These are phyloP conservation scores for Diabrotica undecimpunctata DNA, from an alignment of 1,140 invertebrate genomes.

Conservation along the genomic window DNA sequence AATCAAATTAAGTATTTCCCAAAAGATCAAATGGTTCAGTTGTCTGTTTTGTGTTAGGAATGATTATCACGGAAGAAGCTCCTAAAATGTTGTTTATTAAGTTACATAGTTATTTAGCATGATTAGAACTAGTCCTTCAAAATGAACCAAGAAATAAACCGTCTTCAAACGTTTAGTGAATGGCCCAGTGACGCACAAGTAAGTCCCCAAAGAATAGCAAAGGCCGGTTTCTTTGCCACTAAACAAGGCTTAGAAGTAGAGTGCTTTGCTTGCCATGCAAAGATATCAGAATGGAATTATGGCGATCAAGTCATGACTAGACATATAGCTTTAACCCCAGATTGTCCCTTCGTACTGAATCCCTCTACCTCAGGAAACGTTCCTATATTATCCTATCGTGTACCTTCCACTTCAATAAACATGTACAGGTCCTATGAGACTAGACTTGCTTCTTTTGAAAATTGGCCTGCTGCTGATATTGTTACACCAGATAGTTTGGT, in stretches of 20 bases:
- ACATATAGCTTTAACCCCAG: slow-evolving; percentile 60
- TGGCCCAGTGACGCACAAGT: slow-evolving; percentile 70
- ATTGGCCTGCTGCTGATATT: slow-evolving; percentile 61
- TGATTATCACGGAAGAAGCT: no score
- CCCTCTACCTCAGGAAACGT: slow-evolving; percentile 63
- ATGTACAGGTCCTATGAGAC: slow-evolving; percentile 39
- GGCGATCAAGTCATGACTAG: slow-evolving; percentile 67
- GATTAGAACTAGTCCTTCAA: neutral
- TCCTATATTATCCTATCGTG: slow-evolving; percentile 46
- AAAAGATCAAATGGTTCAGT: neutral
- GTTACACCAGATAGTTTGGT: slow-evolving; percentile 68
- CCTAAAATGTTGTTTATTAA: no score
- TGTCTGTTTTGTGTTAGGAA: neutral
- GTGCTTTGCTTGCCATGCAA: slow-evolving; percentile 71
- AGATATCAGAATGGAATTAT: slow-evolving; percentile 71
- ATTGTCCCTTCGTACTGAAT: slow-evolving; percentile 69
- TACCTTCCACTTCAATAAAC: slow-evolving; percentile 22
- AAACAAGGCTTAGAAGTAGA: slow-evolving; percentile 64
- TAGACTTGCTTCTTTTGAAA: slow-evolving; percentile 60
- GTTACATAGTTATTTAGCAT: neutral
- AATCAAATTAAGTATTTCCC: neutral
- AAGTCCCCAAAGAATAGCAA: slow-evolving; percentile 63
- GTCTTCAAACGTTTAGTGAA: slow-evolving; percentile 62
- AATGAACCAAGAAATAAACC: slow-evolving; percentile 68
- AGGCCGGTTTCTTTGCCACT: slow-evolving; percentile 79